These are phyloP conservation scores for Drosophila putrida DNA, from an alignment of 2,888 invertebrate genomes.

Conservation along the genomic window DNA sequence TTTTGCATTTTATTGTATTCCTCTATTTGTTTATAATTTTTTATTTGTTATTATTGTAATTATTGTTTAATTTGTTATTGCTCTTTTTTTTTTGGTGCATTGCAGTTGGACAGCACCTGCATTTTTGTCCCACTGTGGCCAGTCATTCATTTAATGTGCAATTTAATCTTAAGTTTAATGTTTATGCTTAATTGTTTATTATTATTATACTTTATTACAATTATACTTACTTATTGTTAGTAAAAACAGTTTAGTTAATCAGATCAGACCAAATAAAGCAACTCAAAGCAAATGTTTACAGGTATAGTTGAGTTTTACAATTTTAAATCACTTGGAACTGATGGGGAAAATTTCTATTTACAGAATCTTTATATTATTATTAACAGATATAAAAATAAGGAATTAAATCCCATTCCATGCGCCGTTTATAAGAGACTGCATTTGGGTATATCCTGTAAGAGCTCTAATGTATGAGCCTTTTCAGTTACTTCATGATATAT, in stretches of 20 bases:
- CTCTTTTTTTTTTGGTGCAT: conserved; percentile 25
- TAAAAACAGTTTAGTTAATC: conserved; percentile 59
- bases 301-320: background rate
- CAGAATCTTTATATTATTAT: too few species aligned
- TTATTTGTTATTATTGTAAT: conserved; percentile 22
- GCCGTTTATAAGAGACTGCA: too few species aligned
- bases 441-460: too few species aligned
- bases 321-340: background rate
- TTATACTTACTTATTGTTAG: conserved; percentile 51
- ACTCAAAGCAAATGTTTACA: conserved; percentile 36
- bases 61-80: conserved; percentile 27
- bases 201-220: conserved; percentile 51
- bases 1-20: conserved; percentile 56
- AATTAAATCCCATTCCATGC: too few species aligned
- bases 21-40: conserved; percentile 10
- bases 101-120: conserved; percentile 47
- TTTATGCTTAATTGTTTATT: conserved; percentile 53
- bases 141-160: conserved; percentile 66
- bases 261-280: conserved; percentile 61
- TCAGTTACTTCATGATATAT: too few species aligned
- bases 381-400: too few species aligned
- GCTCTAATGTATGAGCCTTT: too few species aligned
- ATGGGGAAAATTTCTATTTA: too few species aligned
- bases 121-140: conserved; percentile 57
- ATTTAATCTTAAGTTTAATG: conserved; percentile 69